A percentile compares a stretch with the other conserved stretches of the same genome.
Evolutionary conservation across 2,113 vertebrate species (phyloP).

Genomic region (Oriolus oriolus): DNA sequence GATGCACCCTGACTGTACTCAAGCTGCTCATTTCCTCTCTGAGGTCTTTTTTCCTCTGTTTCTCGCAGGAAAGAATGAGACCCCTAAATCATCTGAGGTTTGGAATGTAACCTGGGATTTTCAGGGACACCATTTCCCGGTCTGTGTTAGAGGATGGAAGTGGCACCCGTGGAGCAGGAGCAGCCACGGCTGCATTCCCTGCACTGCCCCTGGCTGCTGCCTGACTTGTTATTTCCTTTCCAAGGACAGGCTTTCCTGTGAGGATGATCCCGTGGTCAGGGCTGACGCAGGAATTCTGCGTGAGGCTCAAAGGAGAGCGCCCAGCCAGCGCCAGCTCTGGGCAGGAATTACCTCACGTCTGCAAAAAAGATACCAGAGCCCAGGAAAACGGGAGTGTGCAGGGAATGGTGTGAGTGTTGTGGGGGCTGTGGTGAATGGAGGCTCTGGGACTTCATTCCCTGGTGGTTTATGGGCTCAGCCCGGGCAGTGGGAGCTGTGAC

Average conservation of each 20-base stretch:
- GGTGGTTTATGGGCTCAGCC: rapidly evolving
- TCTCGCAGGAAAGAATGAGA: background rate
- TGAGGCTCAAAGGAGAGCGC: background rate
- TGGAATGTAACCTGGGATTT: background rate
- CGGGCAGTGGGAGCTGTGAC: rapidly evolving
- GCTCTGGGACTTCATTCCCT: rapidly evolving
- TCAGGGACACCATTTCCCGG: rapidly evolving
- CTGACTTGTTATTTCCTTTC: background rate
- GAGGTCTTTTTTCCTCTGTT: background rate
- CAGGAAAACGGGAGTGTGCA: rapidly evolving
- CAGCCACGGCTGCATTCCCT: rapidly evolving
- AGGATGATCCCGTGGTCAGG: background rate
- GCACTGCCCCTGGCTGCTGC: background rate
- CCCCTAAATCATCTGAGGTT: rapidly evolving
- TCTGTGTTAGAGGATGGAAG: background rate
- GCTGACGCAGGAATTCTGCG: background rate
- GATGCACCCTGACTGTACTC: background rate
- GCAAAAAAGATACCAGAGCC: background rate
- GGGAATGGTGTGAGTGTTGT: rapidly evolving
- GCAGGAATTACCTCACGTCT: background rate
- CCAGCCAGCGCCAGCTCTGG: rapidly evolving
- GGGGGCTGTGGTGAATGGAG: rapidly evolving
- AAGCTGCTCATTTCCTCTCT: background rate
- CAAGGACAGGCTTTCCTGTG: background rate
- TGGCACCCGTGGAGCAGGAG: background rate